Percentiles rank a stretch among this genome's conserved stretches.
Conservation (phyloP, 1,140 invertebrate genomes). For the Bombus fervidus region DNA sequence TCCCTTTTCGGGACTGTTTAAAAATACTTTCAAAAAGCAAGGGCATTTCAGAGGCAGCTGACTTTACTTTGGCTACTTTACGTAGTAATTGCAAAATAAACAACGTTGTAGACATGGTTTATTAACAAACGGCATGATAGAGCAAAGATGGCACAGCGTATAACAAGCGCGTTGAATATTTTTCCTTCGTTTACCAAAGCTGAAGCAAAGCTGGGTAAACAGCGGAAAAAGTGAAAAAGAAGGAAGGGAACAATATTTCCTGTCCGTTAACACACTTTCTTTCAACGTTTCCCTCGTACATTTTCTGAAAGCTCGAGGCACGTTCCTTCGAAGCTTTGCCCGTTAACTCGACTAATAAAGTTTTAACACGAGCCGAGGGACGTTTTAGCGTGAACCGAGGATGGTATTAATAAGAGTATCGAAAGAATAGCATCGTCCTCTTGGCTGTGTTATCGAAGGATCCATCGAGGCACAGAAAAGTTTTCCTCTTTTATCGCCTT, state of each 20-base stretch:
- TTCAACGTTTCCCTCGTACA: background rate
- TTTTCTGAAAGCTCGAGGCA: background rate
- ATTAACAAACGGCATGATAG: background rate
- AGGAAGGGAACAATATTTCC: constrained; percentile 15
- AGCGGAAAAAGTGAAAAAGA: no score
- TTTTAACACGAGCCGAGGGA: background rate
- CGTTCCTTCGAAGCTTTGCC: background rate
- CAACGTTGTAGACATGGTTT: background rate
- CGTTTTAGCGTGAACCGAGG: background rate
- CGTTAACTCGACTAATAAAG: constrained; percentile 31
- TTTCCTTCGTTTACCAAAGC: background rate
- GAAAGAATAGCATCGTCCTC: background rate
- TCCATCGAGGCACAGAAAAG: background rate
- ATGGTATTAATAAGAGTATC: constrained; percentile 17
- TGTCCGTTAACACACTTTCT: constrained; percentile 12
- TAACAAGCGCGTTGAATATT: constrained; percentile 3
- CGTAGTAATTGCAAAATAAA: background rate
- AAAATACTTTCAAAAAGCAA: background rate
- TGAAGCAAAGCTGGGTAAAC: background rate
- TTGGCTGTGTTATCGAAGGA: background rate
- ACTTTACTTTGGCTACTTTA: background rate
- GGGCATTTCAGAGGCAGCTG: no score
- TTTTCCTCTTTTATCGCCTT: background rate
- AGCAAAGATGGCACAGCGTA: background rate
- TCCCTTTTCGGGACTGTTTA: background rate